Percentiles rank a stretch among this genome's conserved stretches.
Conservation (phyloP, 2,113 vertebrate genomes). For the Petroica traversi region DNA sequence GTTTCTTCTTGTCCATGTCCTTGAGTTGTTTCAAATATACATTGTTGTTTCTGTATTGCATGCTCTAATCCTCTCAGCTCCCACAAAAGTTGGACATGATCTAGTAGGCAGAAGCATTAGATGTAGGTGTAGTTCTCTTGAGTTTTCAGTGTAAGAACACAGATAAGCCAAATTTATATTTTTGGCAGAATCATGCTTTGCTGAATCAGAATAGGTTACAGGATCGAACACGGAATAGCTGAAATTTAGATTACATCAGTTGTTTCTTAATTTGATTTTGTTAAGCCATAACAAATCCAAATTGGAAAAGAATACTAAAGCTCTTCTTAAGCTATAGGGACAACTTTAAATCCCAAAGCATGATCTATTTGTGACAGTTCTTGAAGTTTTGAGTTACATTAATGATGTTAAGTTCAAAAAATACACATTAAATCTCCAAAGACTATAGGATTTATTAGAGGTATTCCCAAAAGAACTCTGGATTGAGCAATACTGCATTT, state of each 20-base stretch:
- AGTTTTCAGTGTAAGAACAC: background rate
- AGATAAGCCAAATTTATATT: background rate
- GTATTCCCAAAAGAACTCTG: background rate
- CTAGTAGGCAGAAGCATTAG: background rate
- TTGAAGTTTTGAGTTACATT: background rate
- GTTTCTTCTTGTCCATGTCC: background rate
- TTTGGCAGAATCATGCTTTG: background rate
- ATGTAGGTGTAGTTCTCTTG: background rate
- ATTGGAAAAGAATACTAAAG: background rate
- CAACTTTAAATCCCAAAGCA: background rate
- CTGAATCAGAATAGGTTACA: background rate
- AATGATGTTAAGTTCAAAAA: background rate
- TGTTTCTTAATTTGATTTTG: background rate
- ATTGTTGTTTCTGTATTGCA: background rate
- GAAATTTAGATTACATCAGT: background rate
- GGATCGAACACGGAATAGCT: background rate
- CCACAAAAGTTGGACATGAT: background rate
- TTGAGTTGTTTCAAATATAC: background rate
- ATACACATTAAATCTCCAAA: background rate
- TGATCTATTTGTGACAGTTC: background rate
- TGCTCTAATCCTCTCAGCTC: background rate
- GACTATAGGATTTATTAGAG: background rate
- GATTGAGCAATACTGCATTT: background rate
- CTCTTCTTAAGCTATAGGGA: background rate
- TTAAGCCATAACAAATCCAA: background rate